A percentile compares a stretch with the other conserved stretches of the same genome.
Evolutionary conservation across 2,113 vertebrate species (phyloP).

Genomic region (Lepus timidus): DNA sequence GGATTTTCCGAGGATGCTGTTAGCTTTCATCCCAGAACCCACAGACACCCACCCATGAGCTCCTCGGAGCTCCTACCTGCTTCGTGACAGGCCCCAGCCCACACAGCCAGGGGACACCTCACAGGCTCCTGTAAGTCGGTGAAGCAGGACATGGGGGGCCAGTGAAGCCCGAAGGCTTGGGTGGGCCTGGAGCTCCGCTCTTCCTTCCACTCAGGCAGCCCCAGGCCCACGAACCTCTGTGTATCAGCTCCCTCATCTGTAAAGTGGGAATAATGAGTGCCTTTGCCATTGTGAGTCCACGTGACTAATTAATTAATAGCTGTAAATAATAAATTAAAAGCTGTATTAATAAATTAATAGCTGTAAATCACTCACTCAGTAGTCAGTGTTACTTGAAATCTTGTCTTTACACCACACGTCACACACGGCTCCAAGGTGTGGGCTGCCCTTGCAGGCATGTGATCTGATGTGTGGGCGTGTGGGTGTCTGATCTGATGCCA

Average conservation of each 20-base stretch:
- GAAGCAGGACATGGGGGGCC: too few species aligned
- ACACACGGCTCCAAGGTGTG: background rate
- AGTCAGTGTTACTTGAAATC: background rate
- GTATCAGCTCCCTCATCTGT: background rate
- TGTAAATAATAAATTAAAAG: background rate
- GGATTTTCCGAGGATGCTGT: background rate
- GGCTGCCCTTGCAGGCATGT: background rate
- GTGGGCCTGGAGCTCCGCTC: too few species aligned
- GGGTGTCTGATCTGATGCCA: background rate
- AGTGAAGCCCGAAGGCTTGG: too few species aligned
- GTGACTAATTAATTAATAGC: background rate
- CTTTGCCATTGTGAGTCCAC: background rate
- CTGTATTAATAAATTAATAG: background rate
- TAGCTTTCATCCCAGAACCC: background rate
- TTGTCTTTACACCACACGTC: background rate
- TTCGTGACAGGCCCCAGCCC: background rate
- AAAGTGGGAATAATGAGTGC: background rate
- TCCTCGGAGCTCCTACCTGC: background rate
- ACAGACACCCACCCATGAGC: background rate
- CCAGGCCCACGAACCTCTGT: fast-evolving
- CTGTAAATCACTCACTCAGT: background rate
- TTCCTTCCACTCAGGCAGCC: background rate
- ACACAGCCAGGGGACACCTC: background rate
- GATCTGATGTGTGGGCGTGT: background rate
- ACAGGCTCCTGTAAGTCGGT: background rate